Evolutionary conservation across 1,140 invertebrate species (phyloP).

Genomic region (Phortica variegata): DNA sequence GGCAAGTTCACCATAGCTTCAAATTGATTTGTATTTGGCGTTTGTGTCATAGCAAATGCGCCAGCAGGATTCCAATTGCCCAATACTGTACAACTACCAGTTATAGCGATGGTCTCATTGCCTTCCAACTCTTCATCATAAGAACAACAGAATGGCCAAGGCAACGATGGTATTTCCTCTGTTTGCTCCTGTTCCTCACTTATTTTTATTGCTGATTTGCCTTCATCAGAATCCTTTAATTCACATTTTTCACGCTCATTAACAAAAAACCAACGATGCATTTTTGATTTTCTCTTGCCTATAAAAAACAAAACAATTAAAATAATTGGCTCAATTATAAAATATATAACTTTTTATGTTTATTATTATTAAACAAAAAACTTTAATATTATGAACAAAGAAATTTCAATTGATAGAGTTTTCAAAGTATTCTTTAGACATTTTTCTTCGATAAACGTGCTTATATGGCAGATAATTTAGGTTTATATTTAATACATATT

Average conservation of each 20-base stretch:
- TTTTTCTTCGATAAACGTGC: no score
- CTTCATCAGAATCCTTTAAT: not conserved
- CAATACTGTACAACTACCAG: constrained; percentile 55
- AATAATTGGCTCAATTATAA: not conserved
- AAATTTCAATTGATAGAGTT: no score
- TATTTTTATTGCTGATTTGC: not conserved
- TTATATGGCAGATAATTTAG: not conserved
- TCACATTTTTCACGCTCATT: constrained; percentile 31
- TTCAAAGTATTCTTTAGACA: no score
- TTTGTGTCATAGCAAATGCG: not conserved
- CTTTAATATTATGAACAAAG: no score
- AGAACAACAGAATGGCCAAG: constrained; percentile 35
- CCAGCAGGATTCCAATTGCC: constrained; percentile 54
- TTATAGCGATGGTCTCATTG: constrained; percentile 57
- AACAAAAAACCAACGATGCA: constrained; percentile 50
- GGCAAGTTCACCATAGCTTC: constrained; percentile 61
- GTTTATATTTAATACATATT: not conserved
- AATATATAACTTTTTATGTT: not conserved
- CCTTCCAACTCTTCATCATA: constrained; percentile 10
- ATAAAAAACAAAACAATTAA: constrained; percentile 14
- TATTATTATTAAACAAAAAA: not conserved
- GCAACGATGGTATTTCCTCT: constrained; percentile 12
- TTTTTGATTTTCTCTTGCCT: constrained; percentile 1
- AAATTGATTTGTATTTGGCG: constrained; percentile 49
- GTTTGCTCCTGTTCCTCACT: not conserved